A percentile compares a stretch with the other conserved stretches of the same genome.
Conservation (phyloP, 2,888 invertebrate species). For the Sceliomorpha sp. region DNA sequence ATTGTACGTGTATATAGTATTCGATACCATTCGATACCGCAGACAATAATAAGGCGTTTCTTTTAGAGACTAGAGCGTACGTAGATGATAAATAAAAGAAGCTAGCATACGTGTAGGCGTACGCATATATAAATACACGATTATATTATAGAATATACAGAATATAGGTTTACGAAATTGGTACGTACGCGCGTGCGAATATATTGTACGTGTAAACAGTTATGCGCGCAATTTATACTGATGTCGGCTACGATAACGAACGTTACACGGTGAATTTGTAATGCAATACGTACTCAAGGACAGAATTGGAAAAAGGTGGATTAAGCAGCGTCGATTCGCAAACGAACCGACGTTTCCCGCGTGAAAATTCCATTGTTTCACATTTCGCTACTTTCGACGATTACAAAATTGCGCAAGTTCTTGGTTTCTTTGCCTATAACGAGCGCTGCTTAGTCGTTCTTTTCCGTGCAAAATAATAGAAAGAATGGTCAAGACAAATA, state of each 20-base stretch:
- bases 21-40: constrained; percentile 73
- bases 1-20: constrained; percentile 59
- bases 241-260: constrained; percentile 40
- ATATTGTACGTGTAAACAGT: constrained; percentile 58
- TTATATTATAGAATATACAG: constrained; percentile 59
- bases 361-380: too few relatives aligned
- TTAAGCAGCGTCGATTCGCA: constrained; percentile 61
- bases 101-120: constrained; percentile 61
- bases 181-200: constrained; percentile 55
- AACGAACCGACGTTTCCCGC: neutral
- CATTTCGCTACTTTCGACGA: constrained; percentile 2
- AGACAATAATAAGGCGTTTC: constrained; percentile 79
- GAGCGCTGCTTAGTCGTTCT: constrained; percentile 28
- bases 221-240: constrained; percentile 60
- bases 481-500: constrained; percentile 33
- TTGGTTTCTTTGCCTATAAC: neutral
- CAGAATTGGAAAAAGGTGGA: constrained; percentile 59
- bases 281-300: constrained; percentile 74
- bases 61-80: constrained; percentile 71
- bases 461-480: constrained; percentile 27
- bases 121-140: constrained; percentile 43
- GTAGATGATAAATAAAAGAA: constrained; percentile 52
- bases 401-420: constrained; percentile 3
- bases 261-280: constrained; percentile 64
- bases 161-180: constrained; percentile 65